phyloP scores from a whole-genome alignment of 2,888 invertebrate genomes.

The Ophioninae sp. region DNA sequence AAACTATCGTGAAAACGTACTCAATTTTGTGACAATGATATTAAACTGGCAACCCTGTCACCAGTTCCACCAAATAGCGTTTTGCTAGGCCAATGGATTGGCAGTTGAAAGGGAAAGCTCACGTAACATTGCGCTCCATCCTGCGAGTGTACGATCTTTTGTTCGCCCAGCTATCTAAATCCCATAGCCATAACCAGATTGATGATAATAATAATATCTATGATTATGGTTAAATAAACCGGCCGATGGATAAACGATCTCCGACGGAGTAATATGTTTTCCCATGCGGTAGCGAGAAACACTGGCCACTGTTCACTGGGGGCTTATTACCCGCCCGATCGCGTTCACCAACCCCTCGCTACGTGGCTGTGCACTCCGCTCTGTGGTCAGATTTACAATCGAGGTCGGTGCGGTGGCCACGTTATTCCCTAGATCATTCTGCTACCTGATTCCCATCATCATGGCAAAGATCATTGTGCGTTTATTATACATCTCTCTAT shows the following conservation, averaged over 20 bases:
- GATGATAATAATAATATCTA: constrained; percentile 49
- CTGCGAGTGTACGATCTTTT: background rate
- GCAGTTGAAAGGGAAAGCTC: background rate
- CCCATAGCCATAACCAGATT: constrained; percentile 10
- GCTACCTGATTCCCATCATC: constrained; percentile 56
- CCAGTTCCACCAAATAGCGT: no score
- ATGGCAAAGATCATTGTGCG: constrained; percentile 57
- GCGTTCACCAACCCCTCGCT: constrained; percentile 25
- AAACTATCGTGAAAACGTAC: no score
- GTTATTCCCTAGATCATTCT: constrained; percentile 48
- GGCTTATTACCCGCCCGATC: constrained; percentile 58
- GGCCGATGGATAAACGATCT: constrained; percentile 48
- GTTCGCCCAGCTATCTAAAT: background rate
- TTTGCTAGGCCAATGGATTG: background rate
- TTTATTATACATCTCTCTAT: constrained; percentile 39
- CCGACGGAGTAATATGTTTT: constrained; percentile 39
- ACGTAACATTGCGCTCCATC: background rate
- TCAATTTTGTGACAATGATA: no score
- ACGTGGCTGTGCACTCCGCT: constrained; percentile 32
- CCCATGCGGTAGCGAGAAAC: constrained; percentile 51
- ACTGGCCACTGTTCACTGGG: constrained; percentile 41
- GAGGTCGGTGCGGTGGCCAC: constrained; percentile 57
- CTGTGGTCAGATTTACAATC: constrained; percentile 60
- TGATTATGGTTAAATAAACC: constrained; percentile 51
- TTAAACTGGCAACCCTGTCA: no score